These are phyloP conservation scores for Coronaproctus castanopsis DNA, from an alignment of 2,888 invertebrate genomes.

Conservation along the genomic window DNA sequence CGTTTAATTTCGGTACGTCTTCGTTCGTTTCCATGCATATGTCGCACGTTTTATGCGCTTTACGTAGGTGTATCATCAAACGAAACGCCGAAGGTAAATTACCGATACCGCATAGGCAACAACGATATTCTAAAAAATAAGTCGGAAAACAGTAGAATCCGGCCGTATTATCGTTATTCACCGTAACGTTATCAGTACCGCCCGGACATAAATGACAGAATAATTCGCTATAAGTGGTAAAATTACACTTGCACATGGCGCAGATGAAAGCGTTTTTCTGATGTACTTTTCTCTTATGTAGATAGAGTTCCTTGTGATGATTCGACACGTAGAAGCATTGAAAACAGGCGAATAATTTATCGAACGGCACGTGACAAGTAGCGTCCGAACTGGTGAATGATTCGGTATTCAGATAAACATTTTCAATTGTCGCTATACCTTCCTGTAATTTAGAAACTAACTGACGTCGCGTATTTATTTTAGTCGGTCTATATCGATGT, in stretches of 20 bases:
- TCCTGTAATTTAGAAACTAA: slow-evolving; percentile 39
- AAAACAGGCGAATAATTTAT: slow-evolving; percentile 63
- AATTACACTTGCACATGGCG: slow-evolving; percentile 70
- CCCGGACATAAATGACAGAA: slow-evolving; percentile 74
- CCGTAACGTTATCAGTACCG: slow-evolving; percentile 25
- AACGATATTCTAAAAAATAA: slow-evolving; percentile 53
- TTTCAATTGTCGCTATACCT: slow-evolving; percentile 38
- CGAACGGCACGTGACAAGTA: slow-evolving; percentile 32
- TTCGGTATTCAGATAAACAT: slow-evolving; percentile 48
- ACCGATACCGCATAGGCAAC: slow-evolving; percentile 57
- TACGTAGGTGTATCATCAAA: slow-evolving; percentile 68
- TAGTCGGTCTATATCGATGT: slow-evolving; percentile 59
- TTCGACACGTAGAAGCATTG: slow-evolving; percentile 59
- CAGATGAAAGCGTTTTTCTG: slow-evolving; percentile 61
- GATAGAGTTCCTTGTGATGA: slow-evolving; percentile 63
- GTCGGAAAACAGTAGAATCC: slow-evolving; percentile 34
- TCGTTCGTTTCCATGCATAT: slow-evolving; percentile 65
- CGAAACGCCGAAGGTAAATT: slow-evolving; percentile 69
- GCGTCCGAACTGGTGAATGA: slow-evolving; percentile 41
- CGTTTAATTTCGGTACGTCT: slow-evolving; percentile 57
- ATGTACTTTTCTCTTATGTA: slow-evolving; percentile 72
- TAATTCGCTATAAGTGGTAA: slow-evolving; percentile 70
- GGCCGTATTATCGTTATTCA: slow-evolving; percentile 1
- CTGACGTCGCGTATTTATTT: slow-evolving; percentile 58
- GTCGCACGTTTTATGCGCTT: slow-evolving; percentile 67